These are phyloP conservation scores for Psephotus haematonotus DNA, from an alignment of 2,113 vertebrate species.

Conservation along the genomic window DNA sequence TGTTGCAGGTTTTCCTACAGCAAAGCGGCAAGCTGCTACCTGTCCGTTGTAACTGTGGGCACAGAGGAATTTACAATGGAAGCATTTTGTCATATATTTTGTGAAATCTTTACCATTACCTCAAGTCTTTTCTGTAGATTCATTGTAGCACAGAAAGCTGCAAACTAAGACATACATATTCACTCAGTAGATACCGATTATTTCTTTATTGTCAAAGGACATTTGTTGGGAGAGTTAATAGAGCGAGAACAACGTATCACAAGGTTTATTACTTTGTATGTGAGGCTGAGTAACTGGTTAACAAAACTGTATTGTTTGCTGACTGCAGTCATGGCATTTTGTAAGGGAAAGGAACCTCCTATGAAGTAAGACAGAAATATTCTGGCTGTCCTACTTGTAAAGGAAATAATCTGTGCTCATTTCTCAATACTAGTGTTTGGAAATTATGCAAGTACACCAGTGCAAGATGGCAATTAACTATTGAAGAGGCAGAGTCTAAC, in stretches of 20 bases:
- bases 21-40: slow-evolving; percentile 8
- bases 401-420: slow-evolving; percentile 14
- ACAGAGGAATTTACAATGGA: not conserved
- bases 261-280: slow-evolving; percentile 4
- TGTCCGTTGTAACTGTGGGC: not conserved
- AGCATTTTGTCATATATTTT: not conserved
- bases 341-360: not conserved
- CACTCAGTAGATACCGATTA: not conserved
- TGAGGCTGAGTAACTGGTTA: not conserved
- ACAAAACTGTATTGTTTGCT: slow-evolving; percentile 20
- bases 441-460: not conserved
- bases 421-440: slow-evolving; percentile 1
- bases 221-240: not conserved
- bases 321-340: not conserved
- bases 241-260: not conserved
- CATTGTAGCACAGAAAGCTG: not conserved
- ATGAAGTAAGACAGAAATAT: slow-evolving; percentile 14
- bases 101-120: not conserved
- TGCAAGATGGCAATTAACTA: not conserved
- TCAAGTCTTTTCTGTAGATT: not conserved
- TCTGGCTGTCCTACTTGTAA: not conserved
- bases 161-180: not conserved
- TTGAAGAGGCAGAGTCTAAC: not conserved
- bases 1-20: not conserved
- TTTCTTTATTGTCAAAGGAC: not conserved